Percentiles rank a stretch among this genome's conserved stretches.
These are phyloP conservation scores for Petrocephalus schoutedeni DNA, from an alignment of 2,797 vertebrate species.

Conservation along the genomic window DNA sequence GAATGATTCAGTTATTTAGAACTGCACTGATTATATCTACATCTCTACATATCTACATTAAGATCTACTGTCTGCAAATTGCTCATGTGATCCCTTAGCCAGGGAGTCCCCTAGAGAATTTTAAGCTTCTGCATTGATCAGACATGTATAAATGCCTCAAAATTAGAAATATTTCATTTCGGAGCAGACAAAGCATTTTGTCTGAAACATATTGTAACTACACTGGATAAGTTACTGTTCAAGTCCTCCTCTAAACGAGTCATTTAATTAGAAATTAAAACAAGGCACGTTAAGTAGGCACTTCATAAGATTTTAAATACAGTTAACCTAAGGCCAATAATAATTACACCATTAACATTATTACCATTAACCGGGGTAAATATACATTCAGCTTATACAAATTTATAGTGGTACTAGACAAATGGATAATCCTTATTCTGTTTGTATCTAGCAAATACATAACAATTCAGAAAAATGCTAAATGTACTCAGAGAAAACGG, in stretches of 20 bases:
- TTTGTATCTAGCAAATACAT: not conserved
- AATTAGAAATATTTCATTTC: not conserved
- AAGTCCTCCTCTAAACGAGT: not conserved
- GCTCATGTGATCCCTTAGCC: not conserved
- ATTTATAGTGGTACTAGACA: not conserved
- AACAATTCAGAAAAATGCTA: not conserved
- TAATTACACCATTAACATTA: constrained; percentile 3
- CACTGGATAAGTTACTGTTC: not conserved
- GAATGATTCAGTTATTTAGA: not conserved
- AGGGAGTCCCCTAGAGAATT: not conserved
- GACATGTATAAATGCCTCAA: not conserved
- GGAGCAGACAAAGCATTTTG: not conserved
- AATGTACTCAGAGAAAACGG: not conserved
- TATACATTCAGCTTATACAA: not conserved
- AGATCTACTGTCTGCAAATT: not conserved
- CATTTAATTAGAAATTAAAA: constrained; percentile 9
- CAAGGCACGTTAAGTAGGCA: not conserved
- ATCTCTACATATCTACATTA: not conserved
- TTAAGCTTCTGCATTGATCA: not conserved
- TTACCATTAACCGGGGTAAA: not conserved
- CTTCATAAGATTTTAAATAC: constrained; percentile 8
- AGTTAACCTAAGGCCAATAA: constrained; percentile 7
- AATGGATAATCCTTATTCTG: not conserved
- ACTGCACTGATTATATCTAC: not conserved
- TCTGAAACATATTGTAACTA: not conserved